Base-by-base conservation (phyloP, 2,888 invertebrate species). In the Hemaris fuciformis region DNA sequence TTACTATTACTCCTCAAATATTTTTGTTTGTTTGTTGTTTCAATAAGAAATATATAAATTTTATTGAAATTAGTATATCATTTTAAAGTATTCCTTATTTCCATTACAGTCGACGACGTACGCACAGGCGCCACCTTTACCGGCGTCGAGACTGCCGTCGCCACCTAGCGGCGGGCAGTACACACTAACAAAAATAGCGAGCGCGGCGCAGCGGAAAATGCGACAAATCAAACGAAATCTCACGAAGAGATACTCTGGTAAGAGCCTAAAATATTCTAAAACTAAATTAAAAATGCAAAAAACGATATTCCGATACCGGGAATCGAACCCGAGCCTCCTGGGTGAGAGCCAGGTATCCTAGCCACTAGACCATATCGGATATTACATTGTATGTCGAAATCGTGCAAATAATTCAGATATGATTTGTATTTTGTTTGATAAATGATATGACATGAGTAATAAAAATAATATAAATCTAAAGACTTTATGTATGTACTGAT, bases 191-290 rank as follows among this genome's bases (percentile, higher is more conserved):
- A 93, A 94, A 75, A 92, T 95, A 68, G 94, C 94, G n/a, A 94
- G 93, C 74, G 94, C 94, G 0, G 95, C 95, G 3, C 91, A 91
- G 66, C 80, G 83, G 62, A 94, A 94, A 76, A 95, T 96, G 93
- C 93, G 94, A 64, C 94, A 94, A 74, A 92, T 96, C 67, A 94
- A 94, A 74, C 93, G 95, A 65, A 95, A 95, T 73, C 93, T 95
- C 65, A 94, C 94, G n/a, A 94, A 94, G 72, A 78, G 89, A 81
- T 91, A 91, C 67, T 85, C 89, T 34, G 91, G 93, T 93, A 63
- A 60, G 31, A 27, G 31, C 46, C 13, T n/a, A 46, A 46, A 6
- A 22, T n/a, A 63, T 22, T 53, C 5, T 42, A 31, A 46, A 57
- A 61, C 58, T 65, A 56, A 25, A 31, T n/a, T 53, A 53, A 63